Evolutionary conservation across 2,113 vertebrate species (phyloP).

Genomic region (Tragelaphus strepsiceros): DNA sequence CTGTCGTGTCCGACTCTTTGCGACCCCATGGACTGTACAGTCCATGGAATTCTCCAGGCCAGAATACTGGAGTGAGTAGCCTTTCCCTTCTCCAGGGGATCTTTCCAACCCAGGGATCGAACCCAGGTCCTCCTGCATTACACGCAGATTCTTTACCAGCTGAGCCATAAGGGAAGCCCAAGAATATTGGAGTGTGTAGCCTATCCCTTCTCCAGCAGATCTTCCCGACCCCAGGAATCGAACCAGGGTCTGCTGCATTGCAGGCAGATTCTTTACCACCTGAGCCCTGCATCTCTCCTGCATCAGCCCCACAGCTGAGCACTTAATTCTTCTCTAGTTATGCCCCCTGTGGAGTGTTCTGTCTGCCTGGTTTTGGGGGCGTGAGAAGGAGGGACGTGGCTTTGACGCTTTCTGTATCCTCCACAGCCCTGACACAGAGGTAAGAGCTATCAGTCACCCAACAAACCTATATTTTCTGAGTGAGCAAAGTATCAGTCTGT

Average conservation of each 20-base stretch:
- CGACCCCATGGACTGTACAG: accelerated
- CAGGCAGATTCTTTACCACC: background rate
- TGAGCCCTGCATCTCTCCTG: background rate
- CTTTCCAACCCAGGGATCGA: background rate
- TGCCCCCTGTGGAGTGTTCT: background rate
- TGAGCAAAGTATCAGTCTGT: background rate
- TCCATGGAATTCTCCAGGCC: background rate
- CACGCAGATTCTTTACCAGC: background rate
- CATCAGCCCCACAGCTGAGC: background rate
- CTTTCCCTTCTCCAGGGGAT: background rate
- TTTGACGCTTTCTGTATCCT: background rate
- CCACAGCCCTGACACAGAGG: background rate
- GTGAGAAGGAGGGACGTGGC: background rate
- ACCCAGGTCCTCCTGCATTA: background rate
- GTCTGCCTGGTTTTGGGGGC: background rate
- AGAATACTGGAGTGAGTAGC: background rate
- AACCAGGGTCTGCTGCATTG: background rate
- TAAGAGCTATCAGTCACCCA: background rate
- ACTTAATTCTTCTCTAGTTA: background rate
- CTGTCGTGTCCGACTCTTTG: background rate
- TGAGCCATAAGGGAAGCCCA: background rate
- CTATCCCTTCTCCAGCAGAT: background rate
- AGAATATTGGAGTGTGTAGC: background rate
- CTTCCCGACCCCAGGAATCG: background rate
- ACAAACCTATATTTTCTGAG: background rate